These are phyloP conservation scores for Nephotettix cincticeps DNA, from an alignment of 1,140 invertebrate species.

Conservation along the genomic window DNA sequence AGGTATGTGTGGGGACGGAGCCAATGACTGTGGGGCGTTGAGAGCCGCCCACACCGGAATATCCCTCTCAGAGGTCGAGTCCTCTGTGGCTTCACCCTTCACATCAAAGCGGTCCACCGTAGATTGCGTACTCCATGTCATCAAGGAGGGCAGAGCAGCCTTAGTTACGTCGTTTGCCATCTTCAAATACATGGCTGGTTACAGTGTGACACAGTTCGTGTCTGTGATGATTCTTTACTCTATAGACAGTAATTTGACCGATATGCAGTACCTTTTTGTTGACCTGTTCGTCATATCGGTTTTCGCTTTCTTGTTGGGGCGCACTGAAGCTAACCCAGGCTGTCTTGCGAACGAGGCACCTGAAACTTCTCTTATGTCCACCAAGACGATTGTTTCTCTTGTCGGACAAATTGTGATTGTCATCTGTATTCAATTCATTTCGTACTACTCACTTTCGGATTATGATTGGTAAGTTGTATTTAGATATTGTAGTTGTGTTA, in stretches of 20 bases:
- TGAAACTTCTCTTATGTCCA: conserved; percentile 63
- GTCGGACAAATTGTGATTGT: conserved; percentile 72
- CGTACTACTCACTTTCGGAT: conserved; percentile 60
- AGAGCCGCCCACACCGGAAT: conserved; percentile 94
- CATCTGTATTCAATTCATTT: conserved; percentile 63
- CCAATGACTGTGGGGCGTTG: conserved; percentile 93
- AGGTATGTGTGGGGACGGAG: conserved; percentile 97
- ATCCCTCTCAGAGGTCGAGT: conserved; percentile 94
- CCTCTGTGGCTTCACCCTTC: conserved; percentile 95
- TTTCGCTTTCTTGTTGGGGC: conserved; percentile 81
- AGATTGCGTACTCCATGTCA: conserved; percentile 83
- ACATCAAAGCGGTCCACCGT: conserved; percentile 88
- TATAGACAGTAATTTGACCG: conserved; percentile 75
- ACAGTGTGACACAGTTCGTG: conserved; percentile 79
- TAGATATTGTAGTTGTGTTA: no score
- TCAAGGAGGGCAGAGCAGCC: conserved; percentile 90
- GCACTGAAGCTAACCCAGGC: conserved; percentile 70
- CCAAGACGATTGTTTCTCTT: conserved; percentile 64
- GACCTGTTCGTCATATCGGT: conserved; percentile 77
- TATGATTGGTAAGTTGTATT: conserved; percentile 73
- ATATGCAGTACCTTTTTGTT: conserved; percentile 81
- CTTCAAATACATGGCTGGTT: conserved; percentile 87
- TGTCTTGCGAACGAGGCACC: conserved; percentile 65
- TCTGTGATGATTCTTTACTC: conserved; percentile 89
- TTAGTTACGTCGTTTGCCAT: conserved; percentile 94